Percentiles rank a stretch among this genome's conserved stretches.
These are phyloP conservation scores for Ceratitis capitata DNA, from an alignment of 1,140 invertebrate genomes.

Conservation along the genomic window DNA sequence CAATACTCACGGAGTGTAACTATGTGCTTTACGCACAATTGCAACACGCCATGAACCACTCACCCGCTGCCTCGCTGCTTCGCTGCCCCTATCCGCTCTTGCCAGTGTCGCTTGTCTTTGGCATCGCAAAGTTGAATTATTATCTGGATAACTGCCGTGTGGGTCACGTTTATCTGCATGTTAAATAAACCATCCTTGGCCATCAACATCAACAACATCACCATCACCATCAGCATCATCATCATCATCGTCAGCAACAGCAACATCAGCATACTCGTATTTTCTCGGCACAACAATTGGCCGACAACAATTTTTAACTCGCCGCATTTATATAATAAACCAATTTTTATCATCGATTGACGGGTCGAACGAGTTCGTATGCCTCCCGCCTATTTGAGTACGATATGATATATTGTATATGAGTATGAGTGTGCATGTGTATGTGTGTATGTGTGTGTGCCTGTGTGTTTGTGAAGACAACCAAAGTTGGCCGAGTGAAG, in stretches of 20 bases:
- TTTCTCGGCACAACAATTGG: slow-evolving; percentile 27
- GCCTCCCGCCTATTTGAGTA: slow-evolving; percentile 19
- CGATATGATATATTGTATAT: too few species aligned
- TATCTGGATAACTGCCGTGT: slow-evolving; percentile 23
- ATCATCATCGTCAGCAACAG: neutral
- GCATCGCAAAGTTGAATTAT: slow-evolving; percentile 37
- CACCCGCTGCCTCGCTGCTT: neutral
- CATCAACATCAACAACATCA: slow-evolving; percentile 9
- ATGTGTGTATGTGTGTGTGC: too few species aligned
- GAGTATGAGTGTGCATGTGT: too few species aligned
- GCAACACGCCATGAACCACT: neutral
- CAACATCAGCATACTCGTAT: slow-evolving; percentile 22
- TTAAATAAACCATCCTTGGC: slow-evolving; percentile 36
- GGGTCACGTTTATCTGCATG: slow-evolving; percentile 39
- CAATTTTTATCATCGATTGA: slow-evolving; percentile 41
- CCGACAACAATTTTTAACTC: slow-evolving; percentile 38
- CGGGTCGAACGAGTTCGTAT: slow-evolving; percentile 4
- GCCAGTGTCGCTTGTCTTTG: neutral
- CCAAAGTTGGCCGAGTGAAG: neutral
- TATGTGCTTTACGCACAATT: slow-evolving; percentile 4
- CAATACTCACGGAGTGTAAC: neutral
- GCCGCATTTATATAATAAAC: slow-evolving; percentile 41
- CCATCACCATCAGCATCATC: neutral
- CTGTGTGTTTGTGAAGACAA: too few species aligned
- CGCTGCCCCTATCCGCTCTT: too few species aligned